Evolutionary conservation across 2,113 vertebrate species (phyloP).

Genomic region (Choloepus hoffmanni): DNA sequence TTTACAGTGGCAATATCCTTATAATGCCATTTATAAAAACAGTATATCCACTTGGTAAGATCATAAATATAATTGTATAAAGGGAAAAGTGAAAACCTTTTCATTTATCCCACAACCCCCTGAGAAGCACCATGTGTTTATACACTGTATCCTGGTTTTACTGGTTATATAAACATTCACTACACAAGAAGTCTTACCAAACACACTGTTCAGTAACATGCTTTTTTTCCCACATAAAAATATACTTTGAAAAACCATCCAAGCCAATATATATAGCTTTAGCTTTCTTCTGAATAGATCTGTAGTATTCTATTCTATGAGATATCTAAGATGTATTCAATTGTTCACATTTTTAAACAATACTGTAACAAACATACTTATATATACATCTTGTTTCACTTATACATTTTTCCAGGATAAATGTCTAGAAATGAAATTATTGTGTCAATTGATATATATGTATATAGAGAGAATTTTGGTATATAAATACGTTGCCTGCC

Average conservation of each 20-base stretch:
- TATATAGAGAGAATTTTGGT: not conserved
- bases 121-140: not conserved
- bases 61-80: not conserved
- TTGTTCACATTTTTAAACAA: conserved; percentile 7
- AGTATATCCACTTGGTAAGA: not conserved
- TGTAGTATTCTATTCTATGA: not conserved
- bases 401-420: not conserved
- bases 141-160: not conserved
- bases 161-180: not conserved
- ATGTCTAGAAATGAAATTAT: not conserved
- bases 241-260: not conserved
- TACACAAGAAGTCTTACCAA: not conserved
- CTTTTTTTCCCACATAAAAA: not conserved
- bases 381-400: not conserved
- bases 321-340: not conserved
- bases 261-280: not conserved
- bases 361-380: not conserved
- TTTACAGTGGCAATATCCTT: not conserved
- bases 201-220: not conserved
- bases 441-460: not conserved
- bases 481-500: not conserved
- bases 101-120: not conserved
- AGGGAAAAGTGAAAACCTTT: not conserved
- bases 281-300: not conserved
- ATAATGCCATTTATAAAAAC: not conserved